These are phyloP conservation scores for Sycobia sp. DNA, from an alignment of 1,140 invertebrate genomes.

Conservation along the genomic window DNA sequence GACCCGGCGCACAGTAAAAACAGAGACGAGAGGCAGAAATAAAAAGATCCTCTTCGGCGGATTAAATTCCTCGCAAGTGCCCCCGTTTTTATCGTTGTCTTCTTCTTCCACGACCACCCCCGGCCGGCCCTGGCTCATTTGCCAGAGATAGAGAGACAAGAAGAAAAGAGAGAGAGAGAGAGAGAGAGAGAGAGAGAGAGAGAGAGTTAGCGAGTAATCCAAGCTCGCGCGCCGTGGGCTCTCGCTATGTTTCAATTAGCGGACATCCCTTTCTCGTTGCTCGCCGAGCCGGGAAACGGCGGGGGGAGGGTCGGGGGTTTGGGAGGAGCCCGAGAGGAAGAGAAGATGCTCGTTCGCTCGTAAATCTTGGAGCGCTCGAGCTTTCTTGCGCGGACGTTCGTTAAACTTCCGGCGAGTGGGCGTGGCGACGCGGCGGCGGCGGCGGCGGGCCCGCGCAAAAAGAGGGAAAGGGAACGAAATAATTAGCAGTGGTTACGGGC, in stretches of 20 bases:
- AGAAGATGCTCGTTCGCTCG: constrained; percentile 16
- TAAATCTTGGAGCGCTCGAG: constrained; percentile 37
- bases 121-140: constrained; percentile 28
- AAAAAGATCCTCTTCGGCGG: too few relatives aligned
- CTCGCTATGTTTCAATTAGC: constrained; percentile 33
- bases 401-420: constrained; percentile 2
- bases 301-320: background rate
- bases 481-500: too few relatives aligned
- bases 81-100: too few relatives aligned
- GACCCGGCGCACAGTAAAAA: too few relatives aligned
- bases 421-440: too few relatives aligned
- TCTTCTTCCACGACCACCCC: too few relatives aligned
- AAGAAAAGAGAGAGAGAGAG: too few relatives aligned
- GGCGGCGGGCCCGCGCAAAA: constrained; percentile 23
- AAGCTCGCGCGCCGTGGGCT: constrained; percentile 6
- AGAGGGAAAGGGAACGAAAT: constrained; percentile 5
- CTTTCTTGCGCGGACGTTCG: constrained; percentile 23
- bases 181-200: too few relatives aligned
- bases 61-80: too few relatives aligned
- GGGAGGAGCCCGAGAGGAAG: background rate
- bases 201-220: too few relatives aligned
- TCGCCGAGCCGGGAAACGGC: background rate
- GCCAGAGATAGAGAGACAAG: too few relatives aligned
- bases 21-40: too few relatives aligned
- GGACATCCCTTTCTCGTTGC: background rate